These are phyloP conservation scores for Sardina pilchardus DNA, from an alignment of 2,113 vertebrate genomes.

Conservation along the genomic window DNA sequence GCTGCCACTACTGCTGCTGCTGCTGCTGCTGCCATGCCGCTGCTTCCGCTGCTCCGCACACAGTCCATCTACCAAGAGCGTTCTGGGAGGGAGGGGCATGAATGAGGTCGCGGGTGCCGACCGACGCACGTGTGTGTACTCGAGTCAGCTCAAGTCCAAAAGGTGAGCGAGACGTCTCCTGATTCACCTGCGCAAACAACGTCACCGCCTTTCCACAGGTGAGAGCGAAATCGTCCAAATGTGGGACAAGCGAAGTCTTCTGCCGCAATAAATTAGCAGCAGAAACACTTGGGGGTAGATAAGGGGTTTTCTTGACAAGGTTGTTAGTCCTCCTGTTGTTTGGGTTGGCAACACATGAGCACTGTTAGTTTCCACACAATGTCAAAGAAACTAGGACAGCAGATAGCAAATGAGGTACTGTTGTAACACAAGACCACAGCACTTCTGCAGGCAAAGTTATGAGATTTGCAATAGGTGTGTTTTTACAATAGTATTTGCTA, in stretches of 20 bases:
- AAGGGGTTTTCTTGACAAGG: not conserved
- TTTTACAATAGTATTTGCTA: not conserved
- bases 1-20: not conserved
- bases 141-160: slow-evolving; percentile 33
- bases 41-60: not conserved
- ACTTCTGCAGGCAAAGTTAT: not conserved
- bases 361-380: not conserved
- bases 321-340: not conserved
- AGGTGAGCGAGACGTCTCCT: slow-evolving; percentile 34
- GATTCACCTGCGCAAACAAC: not conserved
- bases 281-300: not conserved
- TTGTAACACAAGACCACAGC: not conserved
- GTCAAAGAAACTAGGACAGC: not conserved
- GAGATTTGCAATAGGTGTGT: not conserved
- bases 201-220: not conserved
- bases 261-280: not conserved
- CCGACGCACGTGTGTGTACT: slow-evolving; percentile 30
- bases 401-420: not conserved
- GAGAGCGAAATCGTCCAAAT: not conserved
- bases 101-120: not conserved
- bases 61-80: not conserved
- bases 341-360: not conserved
- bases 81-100: not conserved
- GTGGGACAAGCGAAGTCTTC: not conserved
- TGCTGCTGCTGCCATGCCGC: not conserved